Percentiles rank a stretch among this genome's conserved stretches.
Conservation (phyloP, 2,888 invertebrate species). For the Lamellibrachia satsuma region DNA sequence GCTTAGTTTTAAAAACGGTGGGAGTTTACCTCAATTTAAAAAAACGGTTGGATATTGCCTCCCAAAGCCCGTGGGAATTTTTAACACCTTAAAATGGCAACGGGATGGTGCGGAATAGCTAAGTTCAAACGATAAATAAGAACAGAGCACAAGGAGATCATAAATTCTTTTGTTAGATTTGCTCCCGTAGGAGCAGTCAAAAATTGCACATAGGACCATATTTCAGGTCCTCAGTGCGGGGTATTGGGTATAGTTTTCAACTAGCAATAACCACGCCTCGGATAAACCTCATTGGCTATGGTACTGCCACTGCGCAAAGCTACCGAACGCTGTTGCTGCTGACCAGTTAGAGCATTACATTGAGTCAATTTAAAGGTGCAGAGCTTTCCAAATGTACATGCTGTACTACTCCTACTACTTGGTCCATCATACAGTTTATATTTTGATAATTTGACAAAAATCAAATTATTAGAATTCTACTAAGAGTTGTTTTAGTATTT, state of each 20-base stretch:
- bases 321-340: background rate
- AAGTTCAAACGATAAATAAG: background rate
- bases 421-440: background rate
- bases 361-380: background rate
- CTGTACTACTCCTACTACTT: background rate
- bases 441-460: background rate
- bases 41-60: no score
- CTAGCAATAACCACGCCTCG: constrained; percentile 17
- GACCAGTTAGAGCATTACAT: background rate
- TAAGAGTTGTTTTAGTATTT: background rate
- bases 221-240: constrained; percentile 17
- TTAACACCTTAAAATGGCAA: no score
- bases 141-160: background rate
- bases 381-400: background rate
- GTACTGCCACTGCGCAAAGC: constrained; percentile 11
- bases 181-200: constrained; percentile 17
- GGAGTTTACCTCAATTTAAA: no score
- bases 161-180: background rate
- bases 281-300: constrained; percentile 17
- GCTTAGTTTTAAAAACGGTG: no score
- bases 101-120: no score
- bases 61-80: no score
- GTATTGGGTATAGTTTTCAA: constrained; percentile 17
- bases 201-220: constrained; percentile 17
- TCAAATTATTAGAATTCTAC: background rate